Base-by-base conservation (phyloP, 2,888 invertebrate species). In the Abrostola triplasia region DNA sequence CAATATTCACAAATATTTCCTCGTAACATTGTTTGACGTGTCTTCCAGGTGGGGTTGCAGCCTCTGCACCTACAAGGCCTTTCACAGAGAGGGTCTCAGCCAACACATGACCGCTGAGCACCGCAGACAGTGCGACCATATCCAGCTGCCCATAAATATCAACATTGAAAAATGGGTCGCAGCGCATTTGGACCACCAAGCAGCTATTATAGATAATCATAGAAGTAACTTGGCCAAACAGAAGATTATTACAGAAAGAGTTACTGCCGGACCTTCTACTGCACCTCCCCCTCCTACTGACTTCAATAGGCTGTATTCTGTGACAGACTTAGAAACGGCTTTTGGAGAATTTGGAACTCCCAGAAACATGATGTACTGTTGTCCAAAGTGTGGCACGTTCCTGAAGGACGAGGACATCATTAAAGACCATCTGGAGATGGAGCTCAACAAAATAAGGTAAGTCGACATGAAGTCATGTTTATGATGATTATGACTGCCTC, bases 31-130 rank as follows among this genome's bases (percentile, higher is more conserved):
- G 10, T 57, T 41, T n/a, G 37, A 36, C 10, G 37, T 58, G 51
- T 55, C 44, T 88, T 81, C 10, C 83, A 96, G 96, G 75, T 96
- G 95, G 94, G 91, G 93, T 13, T 97, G 96, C 79, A 92, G 90
- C 13, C 83, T 92, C 1, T 97, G 97, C 80, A 90, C 94, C 0
- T 96, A 95, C 79, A 95, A 94, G 69, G 95, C 95, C 0, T 95
- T 96, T 71, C 96, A 95, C 76, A 94, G 92, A 67, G 90, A 87
- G 2, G 92, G 95, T 0, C 88, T 96, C 24, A 85, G 90, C 36
- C 95, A 95, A 1, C 96, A 97, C 80, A 95, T 95, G 67, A 70
- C 77, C 9, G 90, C 90, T 1, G 94, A 94, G 53, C 96, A 96
- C 76, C 72, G 79, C 8, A 79, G 88, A 5, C 84, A 85, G 13